Base-by-base conservation (phyloP, 2,888 invertebrate species). In the Acronicta aceris region DNA sequence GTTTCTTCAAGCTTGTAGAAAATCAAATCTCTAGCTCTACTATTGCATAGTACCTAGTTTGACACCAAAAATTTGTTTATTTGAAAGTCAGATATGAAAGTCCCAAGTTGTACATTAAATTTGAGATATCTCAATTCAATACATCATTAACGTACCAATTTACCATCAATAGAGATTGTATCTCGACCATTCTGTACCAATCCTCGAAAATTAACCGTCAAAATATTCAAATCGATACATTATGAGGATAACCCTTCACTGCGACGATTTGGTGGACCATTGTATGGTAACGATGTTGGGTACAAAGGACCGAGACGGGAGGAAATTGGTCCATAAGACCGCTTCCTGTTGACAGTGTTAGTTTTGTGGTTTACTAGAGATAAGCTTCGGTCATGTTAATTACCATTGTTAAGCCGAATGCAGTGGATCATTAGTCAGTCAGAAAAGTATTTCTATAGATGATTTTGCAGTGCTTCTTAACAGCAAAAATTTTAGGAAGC, bases 201-300 rank as follows among this genome's bases (percentile, higher is more conserved):
- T 49, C 67, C 54, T 50, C 59, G 42, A 71, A 73, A 79, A 74
- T 76, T 72, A 75, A 73, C 76, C 68, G 75, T 70, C 65, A 75
- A 77, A 73, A 64, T 81, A 83, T 84, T 83, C 75, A 81, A 82
- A 84, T 76, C 77, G 74, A 81, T 81, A 81, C 66, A 77, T 75
- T 72, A 71, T 55, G 62, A 57, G 78, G 83, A 83, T 77, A 54
- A 71, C 49, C 60, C 65, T 60, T 59, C 78, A 73, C 46, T 58
- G 67, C 58, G 63, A 78, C 83, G 82, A 85, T 86, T 81, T 81
- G 78, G 72, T 55, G 42, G 49, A 54, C 78, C 81, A 87, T 88
- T 88, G 88, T 88, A 87, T 88, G 86, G 72, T 84, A 86, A 83
- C 71, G 70, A 76, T 74, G 74, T 81, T 79, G 64, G 65, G 49